phyloP scores from a whole-genome alignment of 2,888 invertebrate species.

The Prostheceraeus crozeri region DNA sequence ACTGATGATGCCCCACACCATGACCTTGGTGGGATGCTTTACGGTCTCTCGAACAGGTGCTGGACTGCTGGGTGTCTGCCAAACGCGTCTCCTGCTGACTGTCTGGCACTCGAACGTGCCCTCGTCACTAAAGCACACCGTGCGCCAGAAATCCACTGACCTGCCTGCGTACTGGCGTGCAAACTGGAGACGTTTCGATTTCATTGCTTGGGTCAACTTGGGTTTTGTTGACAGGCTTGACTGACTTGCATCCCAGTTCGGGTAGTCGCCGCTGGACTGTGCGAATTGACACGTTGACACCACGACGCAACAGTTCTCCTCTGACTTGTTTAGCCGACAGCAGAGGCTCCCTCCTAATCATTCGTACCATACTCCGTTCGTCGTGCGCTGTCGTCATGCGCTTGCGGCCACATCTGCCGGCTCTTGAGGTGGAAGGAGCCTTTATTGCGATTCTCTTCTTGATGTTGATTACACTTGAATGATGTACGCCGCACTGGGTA shows the following conservation, averaged over 20 bases:
- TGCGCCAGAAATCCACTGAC: slow-evolving; percentile 25
- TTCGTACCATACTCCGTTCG: no score
- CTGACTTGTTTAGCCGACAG: no score
- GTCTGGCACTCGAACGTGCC: slow-evolving; percentile 14
- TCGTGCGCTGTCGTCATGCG: no score
- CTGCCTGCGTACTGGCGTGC: slow-evolving; percentile 11
- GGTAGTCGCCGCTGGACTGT: slow-evolving; percentile 17
- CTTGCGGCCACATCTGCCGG: no score
- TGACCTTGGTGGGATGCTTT: no score
- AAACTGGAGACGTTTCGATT: slow-evolving; percentile 23
- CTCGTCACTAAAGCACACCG: slow-evolving; percentile 30
- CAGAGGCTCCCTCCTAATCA: no score
- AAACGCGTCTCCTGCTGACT: slow-evolving; percentile 18
- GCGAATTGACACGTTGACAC: slow-evolving; percentile 1
- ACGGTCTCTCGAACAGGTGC: no score
- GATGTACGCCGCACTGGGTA: no score
- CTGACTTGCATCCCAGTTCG: slow-evolving; percentile 18
- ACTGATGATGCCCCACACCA: no score
- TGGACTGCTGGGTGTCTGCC: slow-evolving; percentile 12
- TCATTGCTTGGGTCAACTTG: slow-evolving; percentile 14
- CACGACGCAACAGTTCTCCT: slow-evolving; percentile 19
- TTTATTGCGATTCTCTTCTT: no score
- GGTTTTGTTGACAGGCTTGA: slow-evolving; percentile 15
- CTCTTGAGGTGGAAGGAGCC: no score
- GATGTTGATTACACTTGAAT: no score